Conservation (phyloP, 2,888 invertebrate genomes). For the Sesia bembeciformis region DNA sequence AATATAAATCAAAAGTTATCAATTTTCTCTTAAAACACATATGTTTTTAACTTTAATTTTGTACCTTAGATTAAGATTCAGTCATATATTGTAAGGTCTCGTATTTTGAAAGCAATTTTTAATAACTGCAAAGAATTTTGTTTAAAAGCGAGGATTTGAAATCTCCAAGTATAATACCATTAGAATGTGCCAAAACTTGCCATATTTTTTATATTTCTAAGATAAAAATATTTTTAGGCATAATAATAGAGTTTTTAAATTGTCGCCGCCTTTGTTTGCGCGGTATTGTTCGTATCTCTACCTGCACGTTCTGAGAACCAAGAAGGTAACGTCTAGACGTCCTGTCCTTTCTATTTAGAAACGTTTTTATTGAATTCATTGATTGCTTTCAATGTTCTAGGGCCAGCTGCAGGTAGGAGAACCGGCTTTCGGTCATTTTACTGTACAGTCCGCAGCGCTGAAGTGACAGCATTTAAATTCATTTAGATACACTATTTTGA, state of each 20-base stretch:
- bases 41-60: too few species aligned
- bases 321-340: constrained; percentile 63
- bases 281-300: constrained; percentile 31
- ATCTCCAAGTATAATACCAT: too few species aligned
- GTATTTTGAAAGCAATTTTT: too few species aligned
- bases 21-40: too few species aligned
- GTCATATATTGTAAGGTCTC: too few species aligned
- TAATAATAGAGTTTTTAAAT: not conserved
- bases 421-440: constrained; percentile 13
- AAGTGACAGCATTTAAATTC: too few species aligned
- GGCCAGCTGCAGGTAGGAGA: constrained; percentile 60
- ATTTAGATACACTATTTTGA: too few species aligned
- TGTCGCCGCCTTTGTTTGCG: not conserved
- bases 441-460: not conserved
- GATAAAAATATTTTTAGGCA: not conserved
- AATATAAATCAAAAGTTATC: too few species aligned
- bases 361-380: constrained; percentile 53
- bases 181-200: not conserved
- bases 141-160: too few species aligned
- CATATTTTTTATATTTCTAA: not conserved
- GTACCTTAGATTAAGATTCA: too few species aligned
- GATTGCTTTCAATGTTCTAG: constrained; percentile 53
- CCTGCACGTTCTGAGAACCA: constrained; percentile 54
- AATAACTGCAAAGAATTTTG: too few species aligned
- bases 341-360: constrained; percentile 51